Evolutionary conservation across 2,888 invertebrate species (phyloP), one percentile per base, ranked within the genome.

Genomic region (Drosophila pullipes): DNA sequence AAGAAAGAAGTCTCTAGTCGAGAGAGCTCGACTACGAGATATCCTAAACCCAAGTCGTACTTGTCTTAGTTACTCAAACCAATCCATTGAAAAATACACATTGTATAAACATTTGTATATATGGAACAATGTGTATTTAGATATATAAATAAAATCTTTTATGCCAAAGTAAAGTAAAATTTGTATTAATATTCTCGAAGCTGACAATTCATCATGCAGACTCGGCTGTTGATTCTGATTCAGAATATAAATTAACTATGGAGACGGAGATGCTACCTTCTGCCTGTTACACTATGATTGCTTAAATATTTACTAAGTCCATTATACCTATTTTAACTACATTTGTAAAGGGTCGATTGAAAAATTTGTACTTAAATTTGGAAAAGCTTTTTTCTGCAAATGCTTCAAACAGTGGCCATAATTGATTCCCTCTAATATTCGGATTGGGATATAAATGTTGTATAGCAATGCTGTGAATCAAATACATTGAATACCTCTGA

Each of bases 401-500:
- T 30, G 6, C 30, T 30, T 30, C 30, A 30, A 30, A 30, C 6
- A 30, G 30, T 30, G 30, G 6, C 5, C 7, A 1, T 30, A 30
- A 30, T 30, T 30, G 49, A 49, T 25, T 4, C 47, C 35, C 28
- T 13, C 11, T 9, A 9, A 60, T 18, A 31, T 60, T 5, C 35
- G 6, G 22, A 64, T n/a, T 41, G 5, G 4, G 41, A 10, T n/a
- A n/a, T 18, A 10, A n/a, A 18, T 39, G 39, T 18, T 39, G 18
- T 10, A 18, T 18, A 39, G 10, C 10, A 4, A 6, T 35, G n/a
- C 18, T 22, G 11, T 13, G 50, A 61, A 16, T 61, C 62, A 22
- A 47, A 61, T 49, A 64, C 37, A 61, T 61, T 64, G 18, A 30
- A 22, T 39, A n/a, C 18, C n/a, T 41, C 22, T 22, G 13, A 47